These are phyloP conservation scores for Epiblema foenella DNA, from an alignment of 2,888 invertebrate species.

Conservation along the genomic window DNA sequence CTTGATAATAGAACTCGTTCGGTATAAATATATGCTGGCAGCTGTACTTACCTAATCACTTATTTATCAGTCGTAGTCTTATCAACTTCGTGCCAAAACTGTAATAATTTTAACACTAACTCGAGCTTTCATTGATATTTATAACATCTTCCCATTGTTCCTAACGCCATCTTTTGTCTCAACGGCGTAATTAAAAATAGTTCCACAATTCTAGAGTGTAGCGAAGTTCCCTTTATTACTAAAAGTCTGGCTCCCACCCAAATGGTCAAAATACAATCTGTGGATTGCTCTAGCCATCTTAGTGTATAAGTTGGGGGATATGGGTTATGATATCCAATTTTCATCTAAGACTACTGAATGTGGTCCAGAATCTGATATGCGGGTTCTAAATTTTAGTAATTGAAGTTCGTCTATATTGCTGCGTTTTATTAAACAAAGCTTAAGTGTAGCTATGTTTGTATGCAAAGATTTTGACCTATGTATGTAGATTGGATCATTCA, in stretches of 20 bases:
- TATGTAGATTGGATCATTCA: not conserved
- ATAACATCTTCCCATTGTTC: slow-evolving; percentile 21
- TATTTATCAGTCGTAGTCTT: not conserved
- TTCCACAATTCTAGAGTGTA: slow-evolving; percentile 19
- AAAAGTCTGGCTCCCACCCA: slow-evolving; percentile 37
- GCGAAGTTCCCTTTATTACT: slow-evolving; percentile 36
- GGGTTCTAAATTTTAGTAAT: slow-evolving; percentile 9
- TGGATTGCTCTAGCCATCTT: slow-evolving; percentile 14
- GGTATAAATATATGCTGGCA: too few relatives aligned
- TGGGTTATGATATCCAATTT: slow-evolving; percentile 7
- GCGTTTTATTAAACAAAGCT: not conserved
- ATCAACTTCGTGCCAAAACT: not conserved
- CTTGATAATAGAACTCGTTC: too few relatives aligned
- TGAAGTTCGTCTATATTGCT: slow-evolving; percentile 5
- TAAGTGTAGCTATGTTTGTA: not conserved
- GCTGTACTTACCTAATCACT: too few relatives aligned
- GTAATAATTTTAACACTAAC: not conserved
- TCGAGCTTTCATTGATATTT: slow-evolving; percentile 13
- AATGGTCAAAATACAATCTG: slow-evolving; percentile 44
- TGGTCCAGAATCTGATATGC: slow-evolving; percentile 29
- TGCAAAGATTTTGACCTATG: not conserved
- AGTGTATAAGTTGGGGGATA: slow-evolving; percentile 11
- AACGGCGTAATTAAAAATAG: slow-evolving; percentile 30
- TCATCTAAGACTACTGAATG: not conserved
- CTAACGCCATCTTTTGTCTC: slow-evolving; percentile 24